Evolutionary conservation across 1,140 invertebrate species (phyloP).

Genomic region (Ylistrum balloti): DNA sequence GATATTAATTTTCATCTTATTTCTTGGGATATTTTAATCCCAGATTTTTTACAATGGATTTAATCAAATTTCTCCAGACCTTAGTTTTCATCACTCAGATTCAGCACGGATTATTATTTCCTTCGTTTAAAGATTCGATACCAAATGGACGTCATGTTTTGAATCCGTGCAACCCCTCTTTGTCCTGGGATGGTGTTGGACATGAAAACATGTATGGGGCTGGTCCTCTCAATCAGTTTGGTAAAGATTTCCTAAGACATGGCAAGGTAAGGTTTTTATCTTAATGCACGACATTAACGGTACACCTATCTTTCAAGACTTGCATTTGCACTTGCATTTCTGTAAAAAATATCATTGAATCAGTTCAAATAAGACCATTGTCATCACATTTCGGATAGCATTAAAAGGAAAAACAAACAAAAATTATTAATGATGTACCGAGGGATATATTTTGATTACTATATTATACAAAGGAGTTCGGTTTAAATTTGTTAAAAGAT

Average conservation of each 20-base stretch:
- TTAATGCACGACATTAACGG: too few species aligned
- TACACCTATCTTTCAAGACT: too few species aligned
- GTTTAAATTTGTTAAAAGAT: too few species aligned
- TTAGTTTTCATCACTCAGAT: neutral
- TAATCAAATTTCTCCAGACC: neutral
- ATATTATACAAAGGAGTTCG: too few species aligned
- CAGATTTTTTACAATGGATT: neutral
- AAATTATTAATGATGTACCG: too few species aligned
- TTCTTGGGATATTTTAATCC: neutral
- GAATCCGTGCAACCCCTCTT: conserved; percentile 54
- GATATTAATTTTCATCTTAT: neutral
- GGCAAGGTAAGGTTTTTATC: conserved; percentile 47
- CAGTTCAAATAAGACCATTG: too few species aligned
- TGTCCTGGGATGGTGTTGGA: conserved; percentile 41
- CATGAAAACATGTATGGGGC: conserved; percentile 42
- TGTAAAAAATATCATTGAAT: too few species aligned
- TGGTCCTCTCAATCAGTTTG: conserved; percentile 54
- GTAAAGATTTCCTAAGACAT: conserved; percentile 46
- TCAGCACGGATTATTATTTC: neutral
- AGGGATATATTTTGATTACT: too few species aligned
- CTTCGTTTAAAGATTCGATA: conserved; percentile 47
- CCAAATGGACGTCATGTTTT: conserved; percentile 58
- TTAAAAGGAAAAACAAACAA: too few species aligned
- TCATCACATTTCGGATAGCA: too few species aligned
- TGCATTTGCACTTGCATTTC: too few species aligned